Evolutionary conservation across 2,888 invertebrate species (phyloP), one percentile per base, ranked within the genome.

Genomic region (Archips crataeganus): DNA sequence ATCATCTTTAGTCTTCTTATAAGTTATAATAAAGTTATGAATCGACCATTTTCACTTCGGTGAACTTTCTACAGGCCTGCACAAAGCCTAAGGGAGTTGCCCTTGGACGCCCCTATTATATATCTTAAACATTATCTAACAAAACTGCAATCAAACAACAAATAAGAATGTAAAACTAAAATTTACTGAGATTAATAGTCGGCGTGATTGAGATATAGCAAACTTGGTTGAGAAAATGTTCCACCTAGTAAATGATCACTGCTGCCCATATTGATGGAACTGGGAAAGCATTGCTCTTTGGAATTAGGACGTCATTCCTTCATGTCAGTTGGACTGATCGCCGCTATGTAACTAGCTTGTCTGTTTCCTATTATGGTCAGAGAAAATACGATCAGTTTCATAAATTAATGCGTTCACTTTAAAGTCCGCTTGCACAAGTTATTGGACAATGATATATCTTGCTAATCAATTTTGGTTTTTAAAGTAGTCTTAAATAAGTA

Each of bases 251-350:
- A 63, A 72, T 68, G 72, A 47, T 47, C 9, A 23, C n/a, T 42
- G 34, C 57, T 57, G 62, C 39, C 47, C 34, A 63, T 68, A 67
- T 72, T 72, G 72, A 72, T 72, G 47, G 66, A 62, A 39, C 62
- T 64, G n/a, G 34, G 42, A 15, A 36, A 49, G 51, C 65, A 59
- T 13, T 57, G 47, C 62, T 68, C 65, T 23, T 63, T 11, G 57
- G 49, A 68, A 57, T 63, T 68, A 63, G 72, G 62, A 67, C 67
- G 57, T 59, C 47, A 71, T 60, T 60, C 49, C 32, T 65, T 47
- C 15, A 45, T n/a, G 69, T 70, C 62, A n/a, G 39, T 62, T 13
- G 42, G 63, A 70, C 45, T n/a, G 42, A 63, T 70, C 32, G 42
- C 15, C 45, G 49, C 45, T 70, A n/a, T 54, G 62, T 45, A 65